Percentiles rank a stretch among this genome's conserved stretches.
phyloP scores from a whole-genome alignment of 92 coral and sea anemone species.

The Muricea muricata region DNA sequence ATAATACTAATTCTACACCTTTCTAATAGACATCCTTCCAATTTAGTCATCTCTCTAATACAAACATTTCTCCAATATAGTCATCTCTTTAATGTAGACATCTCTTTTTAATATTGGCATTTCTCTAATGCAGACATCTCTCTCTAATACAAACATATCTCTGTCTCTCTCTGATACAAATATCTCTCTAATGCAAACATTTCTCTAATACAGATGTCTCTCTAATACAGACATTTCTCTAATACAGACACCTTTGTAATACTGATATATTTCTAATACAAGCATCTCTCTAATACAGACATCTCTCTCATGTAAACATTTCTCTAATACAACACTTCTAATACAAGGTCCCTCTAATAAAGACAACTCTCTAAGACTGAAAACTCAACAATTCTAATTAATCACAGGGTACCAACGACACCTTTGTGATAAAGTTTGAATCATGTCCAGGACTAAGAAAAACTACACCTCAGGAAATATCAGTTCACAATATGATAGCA shows the following conservation, averaged over 20 bases:
- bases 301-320: too few species aligned
- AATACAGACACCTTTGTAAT: neutral
- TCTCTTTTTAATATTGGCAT: conserved; percentile 18
- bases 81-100: conserved; percentile 21
- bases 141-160: neutral
- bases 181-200: neutral
- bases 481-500: conserved; percentile 81
- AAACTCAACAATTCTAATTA: neutral
- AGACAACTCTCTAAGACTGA: conserved; percentile 24
- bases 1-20: neutral
- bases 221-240: conserved; percentile 11
- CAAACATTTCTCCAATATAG: conserved; percentile 19
- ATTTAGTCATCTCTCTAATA: conserved; percentile 14
- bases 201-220: neutral
- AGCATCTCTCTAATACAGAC: too few species aligned
- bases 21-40: neutral
- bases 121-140: neutral
- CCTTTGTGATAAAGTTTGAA: conserved; percentile 84
- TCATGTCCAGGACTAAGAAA: conserved; percentile 84
- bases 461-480: conserved; percentile 81
- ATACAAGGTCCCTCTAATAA: conserved; percentile 12
- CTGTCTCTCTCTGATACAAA: neutral
- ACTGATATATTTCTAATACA: neutral
- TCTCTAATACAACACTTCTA: conserved; percentile 26
- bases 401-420: conserved; percentile 73